Percentiles rank a stretch among this genome's conserved stretches.
These are phyloP conservation scores for Miniopterus natalensis DNA, from an alignment of 2,113 vertebrate species.

Conservation along the genomic window DNA sequence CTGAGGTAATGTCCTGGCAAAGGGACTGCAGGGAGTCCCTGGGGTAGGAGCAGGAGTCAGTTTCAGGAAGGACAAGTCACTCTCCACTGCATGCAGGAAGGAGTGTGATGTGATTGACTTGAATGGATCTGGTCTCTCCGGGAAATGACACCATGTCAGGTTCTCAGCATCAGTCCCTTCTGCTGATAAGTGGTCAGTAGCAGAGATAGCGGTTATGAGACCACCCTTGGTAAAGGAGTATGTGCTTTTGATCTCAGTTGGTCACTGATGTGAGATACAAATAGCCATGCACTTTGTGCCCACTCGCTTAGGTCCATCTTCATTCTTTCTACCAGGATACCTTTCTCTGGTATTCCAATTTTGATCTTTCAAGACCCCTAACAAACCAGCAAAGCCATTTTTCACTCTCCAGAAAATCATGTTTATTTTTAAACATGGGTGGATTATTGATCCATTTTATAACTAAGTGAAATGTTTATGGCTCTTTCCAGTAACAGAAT, in stretches of 20 bases:
- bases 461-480: background rate
- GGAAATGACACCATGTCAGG: background rate
- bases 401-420: background rate
- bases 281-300: background rate
- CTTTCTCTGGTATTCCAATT: background rate
- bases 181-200: background rate
- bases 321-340: background rate
- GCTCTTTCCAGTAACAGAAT: background rate
- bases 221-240: background rate
- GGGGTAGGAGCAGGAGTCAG: background rate
- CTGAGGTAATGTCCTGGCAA: background rate
- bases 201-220: background rate
- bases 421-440: background rate
- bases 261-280: background rate
- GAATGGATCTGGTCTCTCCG: background rate
- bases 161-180: background rate
- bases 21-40: background rate
- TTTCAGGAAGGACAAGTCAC: background rate
- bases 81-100: background rate
- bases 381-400: background rate
- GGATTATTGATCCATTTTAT: background rate
- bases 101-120: background rate
- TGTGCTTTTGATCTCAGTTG: background rate
- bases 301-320: background rate
- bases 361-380: background rate